phyloP scores from a whole-genome alignment of 2,797 vertebrate species.

The Adrianichthys oophorus region DNA sequence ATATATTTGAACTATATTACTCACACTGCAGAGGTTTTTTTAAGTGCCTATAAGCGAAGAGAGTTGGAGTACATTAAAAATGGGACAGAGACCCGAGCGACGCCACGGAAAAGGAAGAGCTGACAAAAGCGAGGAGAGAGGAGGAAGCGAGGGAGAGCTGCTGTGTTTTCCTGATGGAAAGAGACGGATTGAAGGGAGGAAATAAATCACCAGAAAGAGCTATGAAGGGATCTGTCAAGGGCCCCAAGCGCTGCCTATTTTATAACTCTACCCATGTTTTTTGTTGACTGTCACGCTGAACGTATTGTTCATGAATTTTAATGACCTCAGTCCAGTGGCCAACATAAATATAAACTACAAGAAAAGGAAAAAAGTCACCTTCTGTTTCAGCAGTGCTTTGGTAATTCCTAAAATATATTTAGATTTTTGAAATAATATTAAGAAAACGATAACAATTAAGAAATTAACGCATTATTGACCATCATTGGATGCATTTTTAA shows the following conservation, averaged over 20 bases:
- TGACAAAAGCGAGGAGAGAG: conserved; percentile 54
- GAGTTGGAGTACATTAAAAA: no score
- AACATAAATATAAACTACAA: neutral
- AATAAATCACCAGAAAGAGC: conserved; percentile 28
- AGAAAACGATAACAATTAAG: no score
- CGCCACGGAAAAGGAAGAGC: conserved; percentile 1
- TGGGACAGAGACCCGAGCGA: conserved; percentile 39
- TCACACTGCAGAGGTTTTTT: no score
- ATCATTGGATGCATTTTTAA: no score
- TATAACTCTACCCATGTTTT: conserved; percentile 7
- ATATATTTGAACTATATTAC: no score
- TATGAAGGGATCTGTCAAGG: conserved; percentile 7
- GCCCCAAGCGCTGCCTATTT: conserved; percentile 16
- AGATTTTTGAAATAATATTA: no score
- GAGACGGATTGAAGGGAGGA: conserved; percentile 51
- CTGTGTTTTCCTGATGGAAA: conserved; percentile 69
- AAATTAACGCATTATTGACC: no score
- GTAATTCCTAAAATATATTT: no score
- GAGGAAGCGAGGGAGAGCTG: conserved; percentile 61
- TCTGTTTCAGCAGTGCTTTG: no score
- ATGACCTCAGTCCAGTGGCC: neutral
- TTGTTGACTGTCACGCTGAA: conserved; percentile 8
- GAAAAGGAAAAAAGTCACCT: no score
- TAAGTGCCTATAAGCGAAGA: no score
- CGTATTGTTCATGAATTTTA: conserved; percentile 4